Base-by-base conservation (phyloP, 2,888 invertebrate species). In the Acronicta leporina region DNA sequence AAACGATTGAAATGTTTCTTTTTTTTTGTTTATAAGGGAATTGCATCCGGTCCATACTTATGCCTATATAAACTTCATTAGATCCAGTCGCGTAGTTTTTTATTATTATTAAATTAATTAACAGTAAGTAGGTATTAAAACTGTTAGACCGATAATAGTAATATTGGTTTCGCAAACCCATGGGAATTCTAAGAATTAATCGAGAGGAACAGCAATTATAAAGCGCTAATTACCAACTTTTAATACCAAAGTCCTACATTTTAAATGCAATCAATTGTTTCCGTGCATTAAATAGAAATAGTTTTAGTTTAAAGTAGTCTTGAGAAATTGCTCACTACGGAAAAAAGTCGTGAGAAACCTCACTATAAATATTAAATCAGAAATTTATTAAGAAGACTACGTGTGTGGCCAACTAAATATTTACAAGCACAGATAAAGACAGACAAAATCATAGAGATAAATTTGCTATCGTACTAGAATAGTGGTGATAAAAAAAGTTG, bases 321-420 rank as follows among this genome's bases (percentile, higher is more conserved):
- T 15, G 33, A 13, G 35, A 13, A 16, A 41, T 35, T 13, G 11
- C 10, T 1, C 0, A 25, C 14, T 0, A 14, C 8, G 11, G n/a
- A 41, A 68, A 66, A 66, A 61, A 8, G 15, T 40, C 42, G 10
- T 62, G 42, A 16, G 49, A 49, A 61, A 44, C 27, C n/a, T 6
- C 1, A 1, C n/a, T n/a, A 38, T n/a, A 6, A n/a, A n/a, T n/a
- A n/a, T 6, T n/a, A 38, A 38, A 38, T 38, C n/a, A 13, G n/a
- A n/a, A 35, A 0, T 35, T 38, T n/a, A 38, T 38, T 38, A 38
- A n/a, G 6, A 38, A n/a, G 5, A 7, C 5, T n/a, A 43, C 56
- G 52, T 57, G 53, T 57, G 50, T 51, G 47, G 42, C 42, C 38
- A 15, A 16, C 11, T n/a, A 41, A 54, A 42, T 63, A 57, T 63